These are phyloP conservation scores for Leptinotarsa juncta DNA, from an alignment of 2,888 invertebrate species.

Conservation along the genomic window DNA sequence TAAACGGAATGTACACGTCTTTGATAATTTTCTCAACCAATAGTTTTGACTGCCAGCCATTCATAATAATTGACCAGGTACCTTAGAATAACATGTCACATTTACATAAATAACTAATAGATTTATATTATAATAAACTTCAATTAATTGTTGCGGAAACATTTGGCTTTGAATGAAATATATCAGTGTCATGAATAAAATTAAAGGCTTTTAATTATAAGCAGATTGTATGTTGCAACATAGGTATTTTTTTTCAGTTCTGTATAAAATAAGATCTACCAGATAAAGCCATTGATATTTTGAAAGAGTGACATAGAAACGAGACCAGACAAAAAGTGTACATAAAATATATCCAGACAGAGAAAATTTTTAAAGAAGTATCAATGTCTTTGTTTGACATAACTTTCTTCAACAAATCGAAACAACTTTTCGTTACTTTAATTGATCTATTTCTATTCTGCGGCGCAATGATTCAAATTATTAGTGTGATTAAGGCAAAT, in stretches of 20 bases:
- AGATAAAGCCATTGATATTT: no score
- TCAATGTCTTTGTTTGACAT: no score
- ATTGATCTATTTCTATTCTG: no score
- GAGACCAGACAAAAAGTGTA: no score
- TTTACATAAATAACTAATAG: neutral
- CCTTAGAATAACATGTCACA: neutral
- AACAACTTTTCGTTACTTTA: no score
- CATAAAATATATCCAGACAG: no score
- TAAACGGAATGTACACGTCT: neutral
- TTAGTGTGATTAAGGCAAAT: no score
- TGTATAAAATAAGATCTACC: neutral
- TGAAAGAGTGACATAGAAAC: no score
- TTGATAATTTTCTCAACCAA: neutral
- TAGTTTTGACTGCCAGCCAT: neutral
- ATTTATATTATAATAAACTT: neutral
- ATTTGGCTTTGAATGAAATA: neutral
- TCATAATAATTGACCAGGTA: neutral
- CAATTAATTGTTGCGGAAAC: neutral
- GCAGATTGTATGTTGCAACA: neutral
- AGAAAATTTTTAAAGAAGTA: no score
- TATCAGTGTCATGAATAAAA: neutral
- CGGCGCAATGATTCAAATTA: no score
- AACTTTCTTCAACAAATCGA: no score
- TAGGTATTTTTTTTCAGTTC: neutral
- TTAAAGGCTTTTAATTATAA: neutral